phyloP scores from a whole-genome alignment of 2,113 vertebrate species.

The Sitta europaea region DNA sequence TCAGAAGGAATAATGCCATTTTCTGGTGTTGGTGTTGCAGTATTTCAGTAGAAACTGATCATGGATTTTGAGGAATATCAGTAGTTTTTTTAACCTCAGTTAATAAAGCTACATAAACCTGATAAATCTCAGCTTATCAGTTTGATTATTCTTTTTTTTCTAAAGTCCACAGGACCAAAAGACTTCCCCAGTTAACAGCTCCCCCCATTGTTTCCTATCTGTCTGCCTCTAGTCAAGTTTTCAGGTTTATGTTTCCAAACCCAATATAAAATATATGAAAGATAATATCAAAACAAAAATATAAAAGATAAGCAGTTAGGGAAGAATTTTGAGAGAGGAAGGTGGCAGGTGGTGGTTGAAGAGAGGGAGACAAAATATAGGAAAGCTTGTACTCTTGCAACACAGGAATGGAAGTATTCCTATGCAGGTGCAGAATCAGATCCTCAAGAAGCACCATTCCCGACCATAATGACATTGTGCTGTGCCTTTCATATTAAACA shows the following conservation, averaged over 20 bases:
- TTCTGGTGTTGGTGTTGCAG: background rate
- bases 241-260: background rate
- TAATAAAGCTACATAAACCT: background rate
- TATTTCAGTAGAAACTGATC: background rate
- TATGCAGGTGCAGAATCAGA: accelerated
- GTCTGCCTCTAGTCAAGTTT: background rate
- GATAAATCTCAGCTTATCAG: background rate
- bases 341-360: background rate
- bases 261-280: background rate
- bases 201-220: background rate
- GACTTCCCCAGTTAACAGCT: background rate
- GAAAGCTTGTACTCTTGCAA: background rate
- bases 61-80: background rate
- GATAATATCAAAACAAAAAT: background rate
- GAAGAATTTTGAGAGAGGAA: background rate
- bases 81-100: background rate
- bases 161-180: background rate
- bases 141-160: background rate
- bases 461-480: accelerated
- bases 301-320: background rate
- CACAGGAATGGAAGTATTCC: background rate
- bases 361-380: background rate
- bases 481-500: background rate
- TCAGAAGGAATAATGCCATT: background rate
- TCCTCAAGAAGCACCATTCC: background rate